These are phyloP conservation scores for Andrena dorsata DNA, from an alignment of 2,888 invertebrate genomes.

Conservation along the genomic window DNA sequence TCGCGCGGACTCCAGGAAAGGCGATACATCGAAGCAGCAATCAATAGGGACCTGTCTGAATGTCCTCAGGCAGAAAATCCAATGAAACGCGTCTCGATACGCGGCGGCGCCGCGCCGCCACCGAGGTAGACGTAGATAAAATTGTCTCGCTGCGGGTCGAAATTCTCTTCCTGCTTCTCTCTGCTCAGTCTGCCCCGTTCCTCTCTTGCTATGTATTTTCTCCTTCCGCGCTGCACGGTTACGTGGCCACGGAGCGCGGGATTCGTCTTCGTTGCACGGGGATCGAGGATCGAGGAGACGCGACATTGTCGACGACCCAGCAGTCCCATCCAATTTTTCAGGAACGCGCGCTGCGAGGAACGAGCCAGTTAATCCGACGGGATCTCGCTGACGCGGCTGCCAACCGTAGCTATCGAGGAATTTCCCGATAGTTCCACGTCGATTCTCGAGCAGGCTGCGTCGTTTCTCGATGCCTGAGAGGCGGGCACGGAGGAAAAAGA, in stretches of 20 bases:
- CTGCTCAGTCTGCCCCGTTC: constrained; percentile 2
- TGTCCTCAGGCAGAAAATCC: constrained; percentile 81
- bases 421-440: constrained; percentile 77
- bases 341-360: constrained; percentile 55
- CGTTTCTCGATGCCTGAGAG: constrained; percentile 71
- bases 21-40: constrained; percentile 77
- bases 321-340: constrained; percentile 76
- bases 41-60: constrained; percentile 81
- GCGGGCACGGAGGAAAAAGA: constrained; percentile 21
- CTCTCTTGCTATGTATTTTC: constrained; percentile 12
- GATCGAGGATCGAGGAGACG: constrained; percentile 1
- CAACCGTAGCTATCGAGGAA: constrained; percentile 67
- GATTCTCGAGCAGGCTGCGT: constrained; percentile 65
- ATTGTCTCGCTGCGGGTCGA: constrained; percentile 41
- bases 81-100: constrained; percentile 80
- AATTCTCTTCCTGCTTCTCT: constrained; percentile 29
- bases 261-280: constrained; percentile 67
- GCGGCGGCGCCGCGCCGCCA: constrained; percentile 77
- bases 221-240: not conserved
- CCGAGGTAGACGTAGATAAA: constrained; percentile 61
- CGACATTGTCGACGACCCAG: constrained; percentile 50
- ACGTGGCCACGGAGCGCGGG: constrained; percentile 30
- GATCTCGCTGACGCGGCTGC: constrained; percentile 73
- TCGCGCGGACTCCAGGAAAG: constrained; percentile 77
- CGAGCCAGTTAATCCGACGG: constrained; percentile 71